A percentile compares a stretch with the other conserved stretches of the same genome.
These are phyloP conservation scores for Cephus nigrinus DNA, from an alignment of 2,888 invertebrate species.

Conservation along the genomic window DNA sequence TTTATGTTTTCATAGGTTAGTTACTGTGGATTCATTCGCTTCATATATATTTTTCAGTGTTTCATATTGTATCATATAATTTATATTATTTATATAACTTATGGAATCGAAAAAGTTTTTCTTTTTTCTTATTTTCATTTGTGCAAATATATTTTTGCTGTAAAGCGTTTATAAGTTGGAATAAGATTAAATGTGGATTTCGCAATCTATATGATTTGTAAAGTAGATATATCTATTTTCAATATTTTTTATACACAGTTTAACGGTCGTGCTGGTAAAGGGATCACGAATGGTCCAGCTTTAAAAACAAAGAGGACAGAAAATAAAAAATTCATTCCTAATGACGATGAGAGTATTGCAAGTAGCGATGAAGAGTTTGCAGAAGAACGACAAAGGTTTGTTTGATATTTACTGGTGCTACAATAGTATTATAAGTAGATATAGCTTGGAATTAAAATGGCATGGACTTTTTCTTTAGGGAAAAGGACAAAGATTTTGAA, in stretches of 20 bases:
- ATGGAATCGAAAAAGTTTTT: background rate
- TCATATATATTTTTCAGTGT: background rate
- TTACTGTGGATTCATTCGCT: background rate
- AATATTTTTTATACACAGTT: conserved; percentile 26
- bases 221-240: background rate
- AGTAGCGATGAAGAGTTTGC: conserved; percentile 62
- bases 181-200: background rate
- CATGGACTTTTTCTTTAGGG: conserved; percentile 11
- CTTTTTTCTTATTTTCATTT: background rate
- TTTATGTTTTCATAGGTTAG: conserved; percentile 1
- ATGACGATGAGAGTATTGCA: conserved; percentile 58
- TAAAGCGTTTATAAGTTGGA: background rate
- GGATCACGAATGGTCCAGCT: conserved; percentile 19
- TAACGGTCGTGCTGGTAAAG: conserved; percentile 30
- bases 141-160: background rate
- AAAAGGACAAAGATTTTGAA: conserved; percentile 48
- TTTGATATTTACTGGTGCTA: background rate
- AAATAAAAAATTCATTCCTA: conserved; percentile 30
- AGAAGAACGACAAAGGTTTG: conserved; percentile 47
- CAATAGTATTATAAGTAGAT: background rate
- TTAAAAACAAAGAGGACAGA: conserved; percentile 36
- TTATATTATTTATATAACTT: background rate
- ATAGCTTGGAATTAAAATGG: background rate
- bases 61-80: background rate
- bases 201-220: conserved; percentile 1